Evolutionary conservation across 2,888 invertebrate species (phyloP).

Genomic region (Synanthedon formicaeformis): DNA sequence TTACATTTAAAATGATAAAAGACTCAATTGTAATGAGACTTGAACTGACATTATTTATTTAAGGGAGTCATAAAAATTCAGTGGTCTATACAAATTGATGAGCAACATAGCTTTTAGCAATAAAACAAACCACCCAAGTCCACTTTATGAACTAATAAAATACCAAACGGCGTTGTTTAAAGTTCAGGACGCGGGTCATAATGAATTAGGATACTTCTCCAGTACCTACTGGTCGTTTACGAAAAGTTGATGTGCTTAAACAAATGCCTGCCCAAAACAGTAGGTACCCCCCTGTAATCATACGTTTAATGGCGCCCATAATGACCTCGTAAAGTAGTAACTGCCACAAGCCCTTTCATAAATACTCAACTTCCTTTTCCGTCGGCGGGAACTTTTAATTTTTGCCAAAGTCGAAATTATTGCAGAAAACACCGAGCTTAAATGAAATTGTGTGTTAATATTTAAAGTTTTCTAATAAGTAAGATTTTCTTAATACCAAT

Average conservation of each 20-base stretch:
- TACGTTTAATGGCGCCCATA: slow-evolving; percentile 62
- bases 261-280: slow-evolving; percentile 56
- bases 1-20: too few relatives aligned
- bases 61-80: too few relatives aligned
- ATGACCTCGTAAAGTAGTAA: slow-evolving; percentile 62
- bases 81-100: too few relatives aligned
- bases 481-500: too few relatives aligned
- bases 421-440: background rate
- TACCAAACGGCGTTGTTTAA: slow-evolving; percentile 34
- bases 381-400: slow-evolving; percentile 20
- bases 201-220: slow-evolving; percentile 8
- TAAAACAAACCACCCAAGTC: slow-evolving; percentile 25
- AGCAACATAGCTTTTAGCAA: slow-evolving; percentile 20
- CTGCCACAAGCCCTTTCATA: slow-evolving; percentile 50
- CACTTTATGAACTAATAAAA: slow-evolving; percentile 48
- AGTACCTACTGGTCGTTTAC: slow-evolving; percentile 39
- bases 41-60: too few relatives aligned
- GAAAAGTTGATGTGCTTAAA: slow-evolving; percentile 62
- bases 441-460: background rate
- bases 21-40: too few relatives aligned
- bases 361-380: slow-evolving; percentile 44
- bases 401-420: slow-evolving; percentile 2
- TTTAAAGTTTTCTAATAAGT: background rate
- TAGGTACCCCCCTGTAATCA: slow-evolving; percentile 41
- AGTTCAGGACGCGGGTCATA: slow-evolving; percentile 23